These are phyloP conservation scores for Peromyscus leucopus DNA, from an alignment of 2,113 vertebrate species.

Conservation along the genomic window DNA sequence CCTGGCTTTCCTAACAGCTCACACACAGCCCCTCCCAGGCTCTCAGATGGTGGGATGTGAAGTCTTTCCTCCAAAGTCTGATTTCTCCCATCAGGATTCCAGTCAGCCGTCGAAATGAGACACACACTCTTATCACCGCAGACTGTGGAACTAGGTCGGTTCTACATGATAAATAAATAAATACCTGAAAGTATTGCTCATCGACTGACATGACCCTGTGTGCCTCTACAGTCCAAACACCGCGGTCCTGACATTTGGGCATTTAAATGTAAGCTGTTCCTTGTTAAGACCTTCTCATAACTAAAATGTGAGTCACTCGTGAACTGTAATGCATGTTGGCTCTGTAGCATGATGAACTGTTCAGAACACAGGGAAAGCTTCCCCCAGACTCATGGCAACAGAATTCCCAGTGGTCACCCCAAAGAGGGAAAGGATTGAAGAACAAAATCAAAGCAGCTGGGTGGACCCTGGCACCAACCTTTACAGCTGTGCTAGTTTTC, in stretches of 20 bases:
- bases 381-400: slow-evolving; percentile 86
- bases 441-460: slow-evolving; percentile 51
- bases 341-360: slow-evolving; percentile 89
- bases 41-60: not conserved
- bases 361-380: slow-evolving; percentile 87
- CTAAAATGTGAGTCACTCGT: slow-evolving; percentile 89
- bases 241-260: slow-evolving; percentile 88
- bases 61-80: not conserved
- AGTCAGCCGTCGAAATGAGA: slow-evolving; percentile 25
- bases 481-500: not conserved
- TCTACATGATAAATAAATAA: slow-evolving; percentile 48
- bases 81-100: slow-evolving; percentile 25
- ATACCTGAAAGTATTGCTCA: slow-evolving; percentile 54
- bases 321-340: slow-evolving; percentile 88
- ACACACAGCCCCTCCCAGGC: not conserved
- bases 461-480: slow-evolving; percentile 65
- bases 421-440: slow-evolving; percentile 57
- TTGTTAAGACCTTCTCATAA: slow-evolving; percentile 86
- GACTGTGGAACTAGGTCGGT: not conserved
- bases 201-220: not conserved
- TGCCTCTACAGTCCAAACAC: slow-evolving; percentile 79
- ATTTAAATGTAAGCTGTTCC: slow-evolving; percentile 87
- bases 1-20: not conserved
- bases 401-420: slow-evolving; percentile 84
- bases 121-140: not conserved